phyloP scores from a whole-genome alignment of 1,140 invertebrate genomes.

The Telenomus remus region DNA sequence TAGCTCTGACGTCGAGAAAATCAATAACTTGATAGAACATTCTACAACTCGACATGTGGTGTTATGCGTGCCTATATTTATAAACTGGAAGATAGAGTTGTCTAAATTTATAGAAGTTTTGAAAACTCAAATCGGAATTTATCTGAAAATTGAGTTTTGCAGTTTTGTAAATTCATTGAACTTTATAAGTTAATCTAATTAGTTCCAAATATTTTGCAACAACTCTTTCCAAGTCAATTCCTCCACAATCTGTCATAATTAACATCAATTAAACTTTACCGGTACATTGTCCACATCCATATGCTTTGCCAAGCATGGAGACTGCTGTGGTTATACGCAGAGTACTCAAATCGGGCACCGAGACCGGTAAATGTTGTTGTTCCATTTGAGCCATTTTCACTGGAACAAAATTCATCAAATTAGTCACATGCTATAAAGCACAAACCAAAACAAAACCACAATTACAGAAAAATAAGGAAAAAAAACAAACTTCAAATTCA shows the following conservation, averaged over 20 bases:
- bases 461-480: background rate
- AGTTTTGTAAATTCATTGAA: too few species aligned
- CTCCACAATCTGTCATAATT: too few species aligned
- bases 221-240: too few species aligned
- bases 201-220: too few species aligned
- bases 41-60: constrained; percentile 1
- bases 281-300: constrained; percentile 77
- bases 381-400: constrained; percentile 70
- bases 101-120: background rate
- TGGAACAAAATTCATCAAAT: constrained; percentile 35
- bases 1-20: constrained; percentile 15
- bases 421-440: constrained; percentile 3
- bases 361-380: constrained; percentile 75
- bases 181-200: too few species aligned
- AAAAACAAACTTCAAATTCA: background rate
- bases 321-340: constrained; percentile 77
- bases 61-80: background rate
- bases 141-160: too few species aligned
- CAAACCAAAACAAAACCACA: constrained; percentile 4
- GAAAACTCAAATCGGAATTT: background rate
- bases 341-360: constrained; percentile 76
- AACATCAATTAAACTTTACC: constrained; percentile 62
- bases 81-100: background rate
- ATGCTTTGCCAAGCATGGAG: constrained; percentile 78
- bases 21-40: constrained; percentile 40